These are phyloP conservation scores for Lydus trimaculatus DNA, from an alignment of 2,888 invertebrate species.

Conservation along the genomic window DNA sequence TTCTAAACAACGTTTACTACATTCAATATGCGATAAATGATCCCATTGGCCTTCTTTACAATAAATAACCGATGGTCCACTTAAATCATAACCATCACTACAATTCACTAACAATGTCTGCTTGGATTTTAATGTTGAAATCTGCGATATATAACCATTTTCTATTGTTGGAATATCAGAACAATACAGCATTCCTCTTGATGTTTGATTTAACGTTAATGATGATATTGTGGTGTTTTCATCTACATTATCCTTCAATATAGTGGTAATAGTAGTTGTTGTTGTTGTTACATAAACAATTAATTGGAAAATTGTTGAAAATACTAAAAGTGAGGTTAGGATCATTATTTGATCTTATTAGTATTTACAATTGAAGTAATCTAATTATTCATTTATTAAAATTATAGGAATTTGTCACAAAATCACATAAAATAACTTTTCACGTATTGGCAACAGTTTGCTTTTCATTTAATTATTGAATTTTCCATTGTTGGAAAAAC, in stretches of 20 bases:
- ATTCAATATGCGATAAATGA: slow-evolving; percentile 35
- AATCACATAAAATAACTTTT: neutral
- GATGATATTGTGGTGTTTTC: neutral
- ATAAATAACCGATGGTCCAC: slow-evolving; percentile 52
- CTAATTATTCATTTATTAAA: neutral
- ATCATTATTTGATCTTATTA: neutral
- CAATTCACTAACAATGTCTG: slow-evolving; percentile 47
- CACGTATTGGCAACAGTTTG: neutral
- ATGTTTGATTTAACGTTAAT: neutral
- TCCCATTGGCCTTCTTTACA: slow-evolving; percentile 57
- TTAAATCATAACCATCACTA: slow-evolving; percentile 52
- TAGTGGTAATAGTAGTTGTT: neutral
- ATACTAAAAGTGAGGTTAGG: slow-evolving; percentile 2
- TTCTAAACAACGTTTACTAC: slow-evolving; percentile 49
- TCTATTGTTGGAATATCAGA: slow-evolving; percentile 45
- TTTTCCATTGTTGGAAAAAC: neutral
- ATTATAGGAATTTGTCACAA: neutral
- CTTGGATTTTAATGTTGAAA: slow-evolving; percentile 14
- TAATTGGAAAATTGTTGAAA: neutral
- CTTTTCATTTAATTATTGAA: neutral
- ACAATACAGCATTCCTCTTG: slow-evolving; percentile 30
- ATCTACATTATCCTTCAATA: neutral
- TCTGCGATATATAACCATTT: slow-evolving; percentile 15
- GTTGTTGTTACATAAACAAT: neutral
- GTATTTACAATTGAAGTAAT: neutral